Base-by-base conservation (phyloP, 1,140 invertebrate genomes). In the Vollenhovia emeryi region DNA sequence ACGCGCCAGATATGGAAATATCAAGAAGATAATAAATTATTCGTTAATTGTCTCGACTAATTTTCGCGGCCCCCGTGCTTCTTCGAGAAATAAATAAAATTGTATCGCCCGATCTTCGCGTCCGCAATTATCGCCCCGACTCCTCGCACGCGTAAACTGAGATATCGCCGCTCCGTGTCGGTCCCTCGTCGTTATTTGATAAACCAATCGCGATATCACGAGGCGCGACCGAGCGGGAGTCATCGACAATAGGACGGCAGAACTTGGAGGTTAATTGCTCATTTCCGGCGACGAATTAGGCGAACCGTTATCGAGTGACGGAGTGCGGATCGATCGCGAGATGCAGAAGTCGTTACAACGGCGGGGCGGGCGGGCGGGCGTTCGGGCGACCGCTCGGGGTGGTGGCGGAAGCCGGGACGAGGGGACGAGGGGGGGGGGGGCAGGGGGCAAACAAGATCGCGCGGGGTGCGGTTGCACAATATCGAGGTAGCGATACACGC, bases 401-500 rank as follows among this genome's bases (percentile, higher is more conserved):
- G 64, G 64, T 3, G 43, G 9, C 4, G 60, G n/a, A 40, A 21
- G n/a, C n/a, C n/a, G n/a, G n/a, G n/a, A n/a, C n/a, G n/a, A n/a
- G n/a, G n/a, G n/a, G n/a, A n/a, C n/a, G n/a, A 11, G 60, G 9
- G 4, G 9, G 60, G 21, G 33, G 18, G 18, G 33, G 1, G n/a
- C 11, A 18, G 27, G n/a, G 48, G 4, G 11, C 50, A 71, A 82
- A 82, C 78, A 71, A 80, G 78, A 82, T 82, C 66, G 66, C 66
- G 50, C 48, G 78, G 30, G 36, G 11, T 71, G 64, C 48, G 78
- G 78, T 73, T 80, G 64, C n/a, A 52, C 78, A 73, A 71, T 82
- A 82, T 55, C 66, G 78, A 57, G 68, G 78, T 27, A 43, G 18
- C 78, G 78, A 71, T 71, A 73, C 43, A 82, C 78, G 78, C 78